Percentiles rank a stretch among this genome's conserved stretches.
phyloP scores from a whole-genome alignment of 2,113 vertebrate genomes.

The Odobenus rosmarus region DNA sequence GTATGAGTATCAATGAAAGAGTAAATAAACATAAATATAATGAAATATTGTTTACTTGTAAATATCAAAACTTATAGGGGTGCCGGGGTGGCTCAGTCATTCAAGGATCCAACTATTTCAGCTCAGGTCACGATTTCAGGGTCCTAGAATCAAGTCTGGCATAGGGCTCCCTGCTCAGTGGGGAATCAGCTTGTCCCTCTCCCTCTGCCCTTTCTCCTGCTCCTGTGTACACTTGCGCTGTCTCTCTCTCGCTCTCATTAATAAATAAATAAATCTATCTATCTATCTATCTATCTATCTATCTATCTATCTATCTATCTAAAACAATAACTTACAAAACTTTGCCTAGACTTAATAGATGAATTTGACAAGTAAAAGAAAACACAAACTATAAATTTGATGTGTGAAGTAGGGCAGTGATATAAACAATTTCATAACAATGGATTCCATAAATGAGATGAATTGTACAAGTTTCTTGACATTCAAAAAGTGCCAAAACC shows the following conservation, averaged over 20 bases:
- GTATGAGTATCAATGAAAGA: not conserved
- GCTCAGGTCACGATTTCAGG: not conserved
- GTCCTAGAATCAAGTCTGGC: not conserved
- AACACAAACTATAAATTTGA: not conserved
- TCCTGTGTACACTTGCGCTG: not conserved
- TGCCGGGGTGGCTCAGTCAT: not conserved
- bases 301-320: not conserved
- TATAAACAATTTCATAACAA: not conserved
- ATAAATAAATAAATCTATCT: not conserved
- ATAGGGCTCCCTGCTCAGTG: not conserved
- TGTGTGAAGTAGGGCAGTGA: not conserved
- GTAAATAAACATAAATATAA: not conserved
- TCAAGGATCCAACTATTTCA: not conserved
- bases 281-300: not conserved
- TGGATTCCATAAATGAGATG: not conserved
- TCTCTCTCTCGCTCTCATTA: not conserved
- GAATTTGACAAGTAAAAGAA: not conserved
- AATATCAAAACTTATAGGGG: not conserved
- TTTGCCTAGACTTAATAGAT: not conserved
- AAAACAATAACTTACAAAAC: not conserved
- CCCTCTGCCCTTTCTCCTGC: not conserved
- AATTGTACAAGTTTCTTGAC: not conserved
- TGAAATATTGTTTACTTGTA: not conserved
- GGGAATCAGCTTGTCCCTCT: not conserved
- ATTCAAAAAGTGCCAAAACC: not conserved